Evolutionary conservation across 2,888 invertebrate species (phyloP), one percentile per base, ranked within the genome.

Genomic region (Polietes domitor): DNA sequence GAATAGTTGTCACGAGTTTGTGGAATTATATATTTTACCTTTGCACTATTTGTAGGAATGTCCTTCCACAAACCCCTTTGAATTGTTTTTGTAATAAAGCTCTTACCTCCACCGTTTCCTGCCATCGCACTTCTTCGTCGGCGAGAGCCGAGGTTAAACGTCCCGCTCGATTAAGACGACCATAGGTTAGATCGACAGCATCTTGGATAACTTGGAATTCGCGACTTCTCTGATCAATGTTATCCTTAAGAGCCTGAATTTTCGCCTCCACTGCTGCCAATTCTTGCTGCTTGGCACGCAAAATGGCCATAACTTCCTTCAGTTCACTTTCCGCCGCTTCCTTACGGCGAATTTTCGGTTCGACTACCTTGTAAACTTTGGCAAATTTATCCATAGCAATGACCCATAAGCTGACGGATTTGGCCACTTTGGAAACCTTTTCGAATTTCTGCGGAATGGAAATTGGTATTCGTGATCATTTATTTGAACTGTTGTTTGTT

Each of bases 361-460:
- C 97, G 1, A 98, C 98, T 7, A 97, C 94, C 90, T 95, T 94
- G 91, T 95, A 97, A 0, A 98, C 96, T 92, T 96, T 96, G 0
- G 97, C 96, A 90, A 98, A 98, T 89, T 95, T 95, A 88, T 98
- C 97, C 86, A 98, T 96, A 0, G 98, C 98, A 89, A 96, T 94
- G 7, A 98, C 98, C 98, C 98, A 98, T 91, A 98, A 94, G 87
- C 98, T 97, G 93, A 98, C 95, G 9, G 97, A 98, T 87, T 95
- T 96, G 89, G 98, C 97, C 0, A 97, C 98, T 94, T 96, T 95
- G 3, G 96, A 96, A 6, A 96, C 97, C 90, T 96, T 97, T 32
- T 96, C 96, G 0, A 98, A 96, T 86, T 94, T 94, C 87, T 94
- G 28, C 5, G 5, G 32, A 37, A 63, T 41, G 58, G 32, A 43